phyloP scores from a whole-genome alignment of 2,113 vertebrate species.

The Centropus unirufus region DNA sequence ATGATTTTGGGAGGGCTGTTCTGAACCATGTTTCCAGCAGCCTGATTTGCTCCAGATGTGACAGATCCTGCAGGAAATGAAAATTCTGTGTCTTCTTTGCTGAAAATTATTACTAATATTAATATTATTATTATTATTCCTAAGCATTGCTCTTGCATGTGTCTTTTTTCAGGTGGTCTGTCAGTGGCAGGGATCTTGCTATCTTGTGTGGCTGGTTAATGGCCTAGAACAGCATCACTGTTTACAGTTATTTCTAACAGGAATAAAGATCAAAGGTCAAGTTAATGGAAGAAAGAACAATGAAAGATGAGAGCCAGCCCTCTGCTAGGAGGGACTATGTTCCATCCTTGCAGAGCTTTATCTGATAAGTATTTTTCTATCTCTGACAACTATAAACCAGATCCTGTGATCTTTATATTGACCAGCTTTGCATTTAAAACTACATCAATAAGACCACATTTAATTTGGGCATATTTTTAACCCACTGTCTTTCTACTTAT shows the following conservation, averaged over 20 bases:
- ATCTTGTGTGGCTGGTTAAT: neutral
- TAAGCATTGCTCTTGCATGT: neutral
- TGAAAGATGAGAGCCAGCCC: neutral
- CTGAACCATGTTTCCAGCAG: neutral
- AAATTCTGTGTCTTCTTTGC: neutral
- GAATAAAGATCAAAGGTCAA: slow-evolving; percentile 49
- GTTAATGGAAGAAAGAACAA: slow-evolving; percentile 43
- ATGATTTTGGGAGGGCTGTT: neutral
- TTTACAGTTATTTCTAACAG: slow-evolving; percentile 38
- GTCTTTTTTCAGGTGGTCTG: neutral
- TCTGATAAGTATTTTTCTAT: neutral
- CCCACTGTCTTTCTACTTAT: neutral
- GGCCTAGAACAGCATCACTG: slow-evolving; percentile 17
- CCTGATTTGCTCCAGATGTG: neutral
- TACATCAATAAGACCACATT: neutral
- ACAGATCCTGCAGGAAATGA: neutral
- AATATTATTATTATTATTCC: neutral
- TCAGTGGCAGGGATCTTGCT: neutral
- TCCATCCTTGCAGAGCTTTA: neutral
- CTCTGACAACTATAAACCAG: neutral
- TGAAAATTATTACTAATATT: neutral
- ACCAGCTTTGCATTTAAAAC: neutral
- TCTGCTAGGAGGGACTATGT: neutral
- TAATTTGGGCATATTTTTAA: slow-evolving; percentile 11
- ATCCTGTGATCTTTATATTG: neutral